These are phyloP conservation scores for Anoplolepis gracilipes DNA, from an alignment of 1,140 invertebrate genomes.

Conservation along the genomic window DNA sequence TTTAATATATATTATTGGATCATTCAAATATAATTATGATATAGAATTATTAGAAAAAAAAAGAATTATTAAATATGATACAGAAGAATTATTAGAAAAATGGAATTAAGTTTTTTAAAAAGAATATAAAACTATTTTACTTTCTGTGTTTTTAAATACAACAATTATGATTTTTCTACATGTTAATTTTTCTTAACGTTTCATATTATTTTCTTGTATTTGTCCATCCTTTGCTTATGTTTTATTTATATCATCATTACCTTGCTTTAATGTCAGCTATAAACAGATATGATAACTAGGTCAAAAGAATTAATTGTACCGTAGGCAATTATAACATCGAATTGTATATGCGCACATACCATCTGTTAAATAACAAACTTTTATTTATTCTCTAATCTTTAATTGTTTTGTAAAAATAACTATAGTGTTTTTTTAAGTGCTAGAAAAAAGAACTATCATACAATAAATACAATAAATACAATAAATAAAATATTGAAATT, in stretches of 20 bases:
- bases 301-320: not conserved
- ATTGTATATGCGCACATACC: not conserved
- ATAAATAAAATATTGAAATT: not conserved
- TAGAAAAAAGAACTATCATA: not conserved
- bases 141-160: not conserved
- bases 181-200: not conserved
- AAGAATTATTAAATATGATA: too few relatives aligned
- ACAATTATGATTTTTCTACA: not conserved
- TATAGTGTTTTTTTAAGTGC: not conserved
- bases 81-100: too few relatives aligned
- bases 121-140: not conserved
- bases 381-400: not conserved
- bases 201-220: not conserved
- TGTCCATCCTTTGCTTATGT: not conserved
- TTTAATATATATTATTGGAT: constrained; percentile 5
- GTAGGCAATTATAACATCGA: too few relatives aligned
- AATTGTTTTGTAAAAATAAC: not conserved
- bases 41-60: not conserved
- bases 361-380: not conserved
- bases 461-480: not conserved
- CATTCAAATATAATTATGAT: not conserved
- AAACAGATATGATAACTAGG: not conserved
- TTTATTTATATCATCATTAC: constrained; percentile 6
- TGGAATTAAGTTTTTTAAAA: too few relatives aligned
- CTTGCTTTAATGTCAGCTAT: constrained; percentile 5